Evolutionary conservation across 2,888 invertebrate genomes (phyloP).

Genomic region (Seira musarum): DNA sequence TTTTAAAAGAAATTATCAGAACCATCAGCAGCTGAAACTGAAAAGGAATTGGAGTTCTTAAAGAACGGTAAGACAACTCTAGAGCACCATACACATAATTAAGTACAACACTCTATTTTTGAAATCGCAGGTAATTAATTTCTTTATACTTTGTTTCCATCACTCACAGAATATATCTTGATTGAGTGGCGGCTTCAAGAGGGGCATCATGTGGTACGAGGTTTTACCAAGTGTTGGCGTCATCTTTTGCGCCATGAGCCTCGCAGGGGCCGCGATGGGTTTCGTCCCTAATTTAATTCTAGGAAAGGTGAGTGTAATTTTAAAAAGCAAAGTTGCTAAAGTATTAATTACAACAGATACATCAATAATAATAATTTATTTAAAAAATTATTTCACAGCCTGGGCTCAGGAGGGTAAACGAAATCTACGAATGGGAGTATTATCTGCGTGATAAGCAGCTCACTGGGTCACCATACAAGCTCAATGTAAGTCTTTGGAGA

Average conservation of each 20-base stretch:
- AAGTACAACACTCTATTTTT: too few species aligned
- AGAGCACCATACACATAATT: too few species aligned
- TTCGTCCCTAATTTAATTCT: slow-evolving; percentile 36
- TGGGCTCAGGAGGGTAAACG: slow-evolving; percentile 15
- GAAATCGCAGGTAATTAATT: too few species aligned
- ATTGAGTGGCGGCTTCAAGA: too few species aligned
- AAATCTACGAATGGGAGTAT: slow-evolving; percentile 40
- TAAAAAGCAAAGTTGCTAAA: background rate
- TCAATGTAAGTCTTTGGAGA: slow-evolving; percentile 31
- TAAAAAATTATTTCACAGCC: background rate
- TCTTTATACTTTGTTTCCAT: too few species aligned
- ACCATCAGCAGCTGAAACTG: too few species aligned
- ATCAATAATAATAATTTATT: background rate
- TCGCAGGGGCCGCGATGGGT: slow-evolving; percentile 39
- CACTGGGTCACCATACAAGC: slow-evolving; percentile 47
- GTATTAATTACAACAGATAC: slow-evolving; percentile 7
- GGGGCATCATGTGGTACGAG: slow-evolving; percentile 69
- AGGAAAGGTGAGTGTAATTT: slow-evolving; percentile 53
- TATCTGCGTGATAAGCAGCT: slow-evolving; percentile 53
- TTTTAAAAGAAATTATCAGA: too few species aligned
- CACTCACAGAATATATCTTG: too few species aligned
- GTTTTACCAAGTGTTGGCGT: slow-evolving; percentile 60
- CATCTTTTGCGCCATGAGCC: slow-evolving; percentile 59
- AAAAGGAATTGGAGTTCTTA: too few species aligned
- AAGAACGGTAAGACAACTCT: too few species aligned